A percentile compares a stretch with the other conserved stretches of the same genome.
phyloP scores from a whole-genome alignment of 2,113 vertebrate genomes.

The Rhynchomys soricoides region DNA sequence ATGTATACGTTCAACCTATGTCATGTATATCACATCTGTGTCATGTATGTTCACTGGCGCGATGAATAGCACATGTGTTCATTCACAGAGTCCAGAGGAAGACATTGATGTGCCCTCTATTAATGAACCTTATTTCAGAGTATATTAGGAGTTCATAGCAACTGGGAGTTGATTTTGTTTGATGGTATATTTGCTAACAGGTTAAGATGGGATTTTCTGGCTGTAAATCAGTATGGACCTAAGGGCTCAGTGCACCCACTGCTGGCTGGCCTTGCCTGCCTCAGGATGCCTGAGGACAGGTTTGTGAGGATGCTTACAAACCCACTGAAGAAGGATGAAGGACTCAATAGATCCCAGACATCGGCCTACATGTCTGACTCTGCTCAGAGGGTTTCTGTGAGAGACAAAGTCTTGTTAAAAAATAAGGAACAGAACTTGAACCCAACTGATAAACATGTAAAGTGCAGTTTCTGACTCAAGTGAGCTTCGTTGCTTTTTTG shows the following conservation, averaged over 20 bases:
- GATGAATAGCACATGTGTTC: not conserved
- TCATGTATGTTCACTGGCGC: too few relatives aligned
- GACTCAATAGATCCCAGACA: not conserved
- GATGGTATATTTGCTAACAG: not conserved
- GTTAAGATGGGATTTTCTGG: not conserved
- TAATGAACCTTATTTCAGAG: not conserved
- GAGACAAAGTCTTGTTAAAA: not conserved
- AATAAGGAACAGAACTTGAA: not conserved
- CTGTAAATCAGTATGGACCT: not conserved
- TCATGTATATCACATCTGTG: too few relatives aligned
- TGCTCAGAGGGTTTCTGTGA: not conserved
- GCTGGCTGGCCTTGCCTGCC: not conserved
- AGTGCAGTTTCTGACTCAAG: not conserved
- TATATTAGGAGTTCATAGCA: not conserved
- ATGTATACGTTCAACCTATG: not conserved
- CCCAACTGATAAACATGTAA: not conserved
- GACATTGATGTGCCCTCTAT: not conserved
- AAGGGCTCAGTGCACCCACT: too few relatives aligned
- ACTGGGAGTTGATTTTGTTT: not conserved
- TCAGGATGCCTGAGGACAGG: not conserved
- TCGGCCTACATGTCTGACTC: not conserved
- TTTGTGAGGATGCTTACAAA: too few relatives aligned
- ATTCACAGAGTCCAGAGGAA: not conserved
- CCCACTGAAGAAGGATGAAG: not conserved
- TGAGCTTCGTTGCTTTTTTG: not conserved